Conservation (phyloP, 2,797 vertebrate genomes). For the Danio tinwini region DNA sequence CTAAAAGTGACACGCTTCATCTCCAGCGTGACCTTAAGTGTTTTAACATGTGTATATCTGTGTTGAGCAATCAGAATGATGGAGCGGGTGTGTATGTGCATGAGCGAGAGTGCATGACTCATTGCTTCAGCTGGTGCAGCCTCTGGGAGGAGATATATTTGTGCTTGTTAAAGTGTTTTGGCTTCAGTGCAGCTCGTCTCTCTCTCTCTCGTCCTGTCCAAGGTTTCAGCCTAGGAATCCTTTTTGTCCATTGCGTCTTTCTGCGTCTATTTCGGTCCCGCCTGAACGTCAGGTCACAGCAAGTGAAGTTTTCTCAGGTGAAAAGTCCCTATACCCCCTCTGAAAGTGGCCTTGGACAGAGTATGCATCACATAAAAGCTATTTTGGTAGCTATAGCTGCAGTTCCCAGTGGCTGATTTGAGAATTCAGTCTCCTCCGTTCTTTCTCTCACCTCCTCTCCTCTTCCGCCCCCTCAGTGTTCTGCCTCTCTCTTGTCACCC, state of each 20-base stretch:
- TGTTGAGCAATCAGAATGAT: constrained; percentile 20
- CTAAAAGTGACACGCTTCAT: background rate
- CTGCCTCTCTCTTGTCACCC: constrained; percentile 39
- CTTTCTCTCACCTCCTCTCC: constrained; percentile 49
- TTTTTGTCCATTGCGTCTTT: constrained; percentile 44
- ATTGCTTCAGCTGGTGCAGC: constrained; percentile 59
- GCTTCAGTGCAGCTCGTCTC: constrained; percentile 52
- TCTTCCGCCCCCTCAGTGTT: constrained; percentile 46
- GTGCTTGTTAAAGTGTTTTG: constrained; percentile 63
- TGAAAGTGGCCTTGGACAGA: constrained; percentile 6
- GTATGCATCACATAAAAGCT: constrained; percentile 11
- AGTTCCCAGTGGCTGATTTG: constrained; percentile 16
- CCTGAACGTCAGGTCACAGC: constrained; percentile 39
- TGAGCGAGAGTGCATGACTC: constrained; percentile 56
- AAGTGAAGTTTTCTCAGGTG: constrained; percentile 42
- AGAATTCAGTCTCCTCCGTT: constrained; percentile 36
- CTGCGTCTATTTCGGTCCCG: constrained; percentile 54
- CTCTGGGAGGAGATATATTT: constrained; percentile 66
- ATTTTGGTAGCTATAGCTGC: constrained; percentile 15
- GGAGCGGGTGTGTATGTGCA: constrained; percentile 25
- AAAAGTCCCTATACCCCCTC: constrained; percentile 2
- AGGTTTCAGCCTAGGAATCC: constrained; percentile 30
- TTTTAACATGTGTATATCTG: constrained; percentile 30
- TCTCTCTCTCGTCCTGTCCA: constrained; percentile 45
- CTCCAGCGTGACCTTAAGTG: constrained; percentile 45